Conservation (phyloP, 1,140 invertebrate species). For the Centruroides sculpturatus region DNA sequence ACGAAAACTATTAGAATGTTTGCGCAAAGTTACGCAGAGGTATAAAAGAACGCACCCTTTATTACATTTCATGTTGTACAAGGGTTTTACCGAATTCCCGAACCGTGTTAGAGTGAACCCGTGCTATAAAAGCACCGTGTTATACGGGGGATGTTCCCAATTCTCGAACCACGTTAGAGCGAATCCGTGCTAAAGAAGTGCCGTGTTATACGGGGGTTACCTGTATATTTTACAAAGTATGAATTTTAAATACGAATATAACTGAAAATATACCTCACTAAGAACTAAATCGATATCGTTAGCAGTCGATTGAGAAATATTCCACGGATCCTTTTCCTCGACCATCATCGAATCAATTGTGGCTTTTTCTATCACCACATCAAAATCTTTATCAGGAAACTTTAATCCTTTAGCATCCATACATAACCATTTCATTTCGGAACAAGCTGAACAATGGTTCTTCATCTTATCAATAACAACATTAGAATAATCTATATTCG, state of each 20-base stretch:
- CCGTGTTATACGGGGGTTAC: too few species aligned
- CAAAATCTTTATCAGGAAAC: conserved; percentile 28
- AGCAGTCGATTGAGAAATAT: conserved; percentile 24
- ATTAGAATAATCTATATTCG: conserved; percentile 36
- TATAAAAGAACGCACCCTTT: too few species aligned
- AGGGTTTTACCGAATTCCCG: too few species aligned
- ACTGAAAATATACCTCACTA: conserved; percentile 18
- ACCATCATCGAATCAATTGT: conserved; percentile 39
- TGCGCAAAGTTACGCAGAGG: too few species aligned
- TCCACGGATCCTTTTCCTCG: conserved; percentile 34
- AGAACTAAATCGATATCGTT: conserved; percentile 26
- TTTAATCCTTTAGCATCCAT: conserved; percentile 30
- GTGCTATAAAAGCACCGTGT: too few species aligned
- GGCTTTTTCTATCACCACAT: conserved; percentile 37
- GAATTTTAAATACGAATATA: not conserved
- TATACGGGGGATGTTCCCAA: too few species aligned
- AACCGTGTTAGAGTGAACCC: too few species aligned
- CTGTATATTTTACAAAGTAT: too few species aligned
- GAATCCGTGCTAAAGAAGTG: too few species aligned
- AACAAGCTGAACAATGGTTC: conserved; percentile 17
- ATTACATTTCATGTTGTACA: too few species aligned
- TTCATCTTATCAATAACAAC: conserved; percentile 33
- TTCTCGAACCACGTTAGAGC: too few species aligned
- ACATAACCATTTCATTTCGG: conserved; percentile 26
- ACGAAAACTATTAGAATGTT: too few species aligned